phyloP scores from a whole-genome alignment of 2,888 invertebrate species.

The Sicus ferrugineus region DNA sequence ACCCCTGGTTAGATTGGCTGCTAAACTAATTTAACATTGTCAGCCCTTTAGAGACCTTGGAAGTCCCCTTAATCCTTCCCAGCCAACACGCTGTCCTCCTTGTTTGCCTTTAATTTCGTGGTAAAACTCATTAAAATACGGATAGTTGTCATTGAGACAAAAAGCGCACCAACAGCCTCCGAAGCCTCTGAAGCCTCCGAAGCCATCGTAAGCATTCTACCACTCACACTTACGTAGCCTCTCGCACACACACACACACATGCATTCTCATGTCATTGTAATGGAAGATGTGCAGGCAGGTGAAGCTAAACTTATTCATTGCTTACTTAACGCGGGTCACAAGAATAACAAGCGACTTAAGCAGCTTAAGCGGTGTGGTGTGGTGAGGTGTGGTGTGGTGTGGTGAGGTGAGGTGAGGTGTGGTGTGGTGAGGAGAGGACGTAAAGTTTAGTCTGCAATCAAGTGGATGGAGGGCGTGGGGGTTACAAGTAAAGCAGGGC shows the following conservation, averaged over 20 bases:
- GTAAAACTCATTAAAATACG: conserved; percentile 30
- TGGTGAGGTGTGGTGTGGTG: background rate
- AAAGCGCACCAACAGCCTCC: conserved; percentile 20
- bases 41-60: background rate
- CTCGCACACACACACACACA: conserved; percentile 10
- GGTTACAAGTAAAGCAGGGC: background rate
- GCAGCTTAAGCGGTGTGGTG: too few relatives aligned
- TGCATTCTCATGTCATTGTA: conserved; percentile 13
- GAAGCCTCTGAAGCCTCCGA: too few relatives aligned
- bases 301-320: conserved; percentile 32
- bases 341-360: conserved; percentile 16
- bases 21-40: too few relatives aligned
- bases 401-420: too few relatives aligned
- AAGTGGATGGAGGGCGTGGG: background rate
- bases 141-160: conserved; percentile 18
- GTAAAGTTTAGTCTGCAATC: too few relatives aligned
- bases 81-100: background rate
- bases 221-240: background rate
- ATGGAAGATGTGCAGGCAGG: conserved; percentile 13
- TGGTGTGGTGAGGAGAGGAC: background rate
- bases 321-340: conserved; percentile 28
- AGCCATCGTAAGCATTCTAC: too few relatives aligned
- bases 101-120: conserved; percentile 25
- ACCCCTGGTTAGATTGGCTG: too few relatives aligned
- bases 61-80: background rate